These are phyloP conservation scores for Glareola pratincola DNA, from an alignment of 2,113 vertebrate genomes.

Conservation along the genomic window DNA sequence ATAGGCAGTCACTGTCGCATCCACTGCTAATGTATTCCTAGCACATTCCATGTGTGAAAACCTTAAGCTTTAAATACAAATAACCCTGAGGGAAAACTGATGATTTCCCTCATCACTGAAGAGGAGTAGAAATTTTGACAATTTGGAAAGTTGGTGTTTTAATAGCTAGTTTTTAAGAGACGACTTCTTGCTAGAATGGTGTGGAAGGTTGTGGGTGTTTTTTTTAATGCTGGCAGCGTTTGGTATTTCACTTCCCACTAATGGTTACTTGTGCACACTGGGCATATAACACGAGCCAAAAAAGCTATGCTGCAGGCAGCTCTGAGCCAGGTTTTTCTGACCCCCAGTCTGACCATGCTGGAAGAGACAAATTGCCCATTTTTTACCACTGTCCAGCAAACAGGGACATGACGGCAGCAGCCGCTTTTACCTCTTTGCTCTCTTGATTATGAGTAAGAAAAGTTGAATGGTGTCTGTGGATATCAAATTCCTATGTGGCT, in stretches of 20 bases:
- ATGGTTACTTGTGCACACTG: neutral
- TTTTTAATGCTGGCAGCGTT: neutral
- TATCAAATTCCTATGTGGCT: neutral
- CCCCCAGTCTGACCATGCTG: neutral
- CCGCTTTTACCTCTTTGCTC: neutral
- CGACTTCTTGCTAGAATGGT: neutral
- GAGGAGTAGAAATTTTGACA: neutral
- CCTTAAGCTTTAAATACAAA: neutral
- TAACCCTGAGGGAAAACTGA: neutral
- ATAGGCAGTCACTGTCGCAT: neutral
- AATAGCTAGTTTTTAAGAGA: neutral
- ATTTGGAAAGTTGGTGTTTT: neutral
- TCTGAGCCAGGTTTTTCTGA: neutral
- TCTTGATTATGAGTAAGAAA: neutral
- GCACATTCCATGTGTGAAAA: neutral
- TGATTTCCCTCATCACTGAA: neutral
- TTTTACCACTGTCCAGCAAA: neutral
- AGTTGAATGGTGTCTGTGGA: neutral
- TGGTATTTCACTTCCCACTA: neutral
- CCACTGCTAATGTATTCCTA: neutral
- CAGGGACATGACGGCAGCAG: neutral
- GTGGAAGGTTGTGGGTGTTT: neutral
- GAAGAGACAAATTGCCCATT: neutral
- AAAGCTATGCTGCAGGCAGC: neutral
- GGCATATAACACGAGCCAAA: neutral